Percentiles rank a stretch among this genome's conserved stretches.
phyloP scores from a whole-genome alignment of 2,113 vertebrate genomes.

The Ranitomeya variabilis region DNA sequence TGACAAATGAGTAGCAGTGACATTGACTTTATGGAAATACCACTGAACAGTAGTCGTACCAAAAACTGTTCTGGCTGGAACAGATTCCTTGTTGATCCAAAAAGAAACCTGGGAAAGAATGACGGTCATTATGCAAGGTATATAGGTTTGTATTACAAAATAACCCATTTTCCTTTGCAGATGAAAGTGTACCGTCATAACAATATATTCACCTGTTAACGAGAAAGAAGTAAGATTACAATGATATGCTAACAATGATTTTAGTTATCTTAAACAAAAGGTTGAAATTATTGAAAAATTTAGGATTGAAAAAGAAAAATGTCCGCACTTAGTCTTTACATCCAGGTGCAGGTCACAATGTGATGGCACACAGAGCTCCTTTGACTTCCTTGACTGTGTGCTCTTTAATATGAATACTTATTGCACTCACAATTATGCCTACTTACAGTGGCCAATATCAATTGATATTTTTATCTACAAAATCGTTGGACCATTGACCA shows the following conservation, averaged over 20 bases:
- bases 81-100: slow-evolving; percentile 99
- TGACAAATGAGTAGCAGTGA: slow-evolving; percentile 20
- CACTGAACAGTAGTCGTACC: slow-evolving; percentile 71
- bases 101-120: slow-evolving; percentile 99
- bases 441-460: too few relatives aligned
- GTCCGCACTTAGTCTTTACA: too few relatives aligned
- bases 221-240: slow-evolving; percentile 36
- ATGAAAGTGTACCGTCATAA: slow-evolving; percentile 98
- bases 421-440: too few relatives aligned
- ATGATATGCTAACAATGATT: neutral
- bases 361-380: too few relatives aligned
- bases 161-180: slow-evolving; percentile 98
- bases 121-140: slow-evolving; percentile 99
- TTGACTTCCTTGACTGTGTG: too few relatives aligned
- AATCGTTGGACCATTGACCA: too few relatives aligned
- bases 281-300: neutral
- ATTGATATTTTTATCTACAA: too few relatives aligned
- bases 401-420: too few relatives aligned
- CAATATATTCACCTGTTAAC: slow-evolving; percentile 92
- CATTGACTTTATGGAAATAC: neutral
- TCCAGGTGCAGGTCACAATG: too few relatives aligned
- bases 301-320: too few relatives aligned
- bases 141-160: slow-evolving; percentile 99
- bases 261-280: neutral
- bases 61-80: slow-evolving; percentile 96